These are phyloP conservation scores for Bos indicus DNA, from an alignment of 2,113 vertebrate genomes.

Conservation along the genomic window DNA sequence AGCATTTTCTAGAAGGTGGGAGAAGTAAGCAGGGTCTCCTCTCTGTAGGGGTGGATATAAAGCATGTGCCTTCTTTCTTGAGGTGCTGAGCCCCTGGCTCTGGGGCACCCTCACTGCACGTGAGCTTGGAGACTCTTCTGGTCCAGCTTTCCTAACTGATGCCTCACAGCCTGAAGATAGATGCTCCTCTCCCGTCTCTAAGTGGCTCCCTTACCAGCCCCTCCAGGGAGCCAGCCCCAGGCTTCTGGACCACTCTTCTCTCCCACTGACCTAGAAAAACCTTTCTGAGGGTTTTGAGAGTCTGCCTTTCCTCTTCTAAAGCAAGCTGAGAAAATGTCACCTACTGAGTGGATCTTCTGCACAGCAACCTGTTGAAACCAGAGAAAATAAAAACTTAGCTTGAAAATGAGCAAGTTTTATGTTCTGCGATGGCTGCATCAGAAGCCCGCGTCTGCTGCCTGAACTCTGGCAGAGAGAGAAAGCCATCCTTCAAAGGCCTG, in stretches of 20 bases:
- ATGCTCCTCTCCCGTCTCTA: neutral
- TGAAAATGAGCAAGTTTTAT: constrained; percentile 4
- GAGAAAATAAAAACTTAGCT: constrained; percentile 29
- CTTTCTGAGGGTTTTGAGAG: neutral
- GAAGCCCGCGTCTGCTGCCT: neutral
- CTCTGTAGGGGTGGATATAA: neutral
- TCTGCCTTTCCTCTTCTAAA: neutral
- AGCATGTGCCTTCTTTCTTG: neutral
- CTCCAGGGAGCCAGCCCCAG: neutral
- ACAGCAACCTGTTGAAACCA: constrained; percentile 33
- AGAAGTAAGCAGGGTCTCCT: neutral
- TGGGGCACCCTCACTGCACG: neutral
- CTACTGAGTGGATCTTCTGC: neutral
- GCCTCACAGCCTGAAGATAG: neutral
- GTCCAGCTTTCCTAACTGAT: neutral
- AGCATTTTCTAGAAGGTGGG: neutral
- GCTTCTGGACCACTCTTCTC: neutral
- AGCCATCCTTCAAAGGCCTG: neutral
- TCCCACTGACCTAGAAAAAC: neutral
- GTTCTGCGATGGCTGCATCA: neutral
- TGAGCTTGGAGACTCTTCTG: too few relatives aligned
- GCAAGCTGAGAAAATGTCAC: neutral
- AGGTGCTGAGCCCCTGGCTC: fast-evolving
- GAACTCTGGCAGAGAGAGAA: neutral
- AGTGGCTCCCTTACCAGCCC: neutral